A percentile compares a stretch with the other conserved stretches of the same genome.
Conservation (phyloP, 2,113 vertebrate genomes). For the Ptyas mucosa region DNA sequence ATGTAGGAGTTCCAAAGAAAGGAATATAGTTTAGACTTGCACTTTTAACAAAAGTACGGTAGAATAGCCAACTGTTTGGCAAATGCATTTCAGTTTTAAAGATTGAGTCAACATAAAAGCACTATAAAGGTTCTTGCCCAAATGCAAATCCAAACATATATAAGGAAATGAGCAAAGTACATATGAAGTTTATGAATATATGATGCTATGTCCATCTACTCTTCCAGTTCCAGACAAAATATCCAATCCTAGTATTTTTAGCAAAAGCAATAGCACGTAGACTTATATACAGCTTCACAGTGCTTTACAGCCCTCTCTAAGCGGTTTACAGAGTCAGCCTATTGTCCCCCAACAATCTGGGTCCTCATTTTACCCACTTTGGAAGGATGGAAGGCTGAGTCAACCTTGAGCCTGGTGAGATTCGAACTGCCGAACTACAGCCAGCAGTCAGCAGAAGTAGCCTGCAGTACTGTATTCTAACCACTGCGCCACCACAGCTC, state of each 20-base stretch:
- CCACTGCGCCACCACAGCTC: too few species aligned
- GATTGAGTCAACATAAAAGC: not conserved
- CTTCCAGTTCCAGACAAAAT: not conserved
- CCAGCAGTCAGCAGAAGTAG: too few species aligned
- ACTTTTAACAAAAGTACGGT: not conserved
- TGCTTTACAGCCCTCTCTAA: too few species aligned
- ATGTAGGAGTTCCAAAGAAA: not conserved
- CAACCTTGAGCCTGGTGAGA: too few species aligned
- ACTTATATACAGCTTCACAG: too few species aligned
- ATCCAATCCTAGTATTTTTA: not conserved
- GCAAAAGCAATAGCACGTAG: too few species aligned
- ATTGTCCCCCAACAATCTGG: too few species aligned
- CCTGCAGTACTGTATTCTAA: too few species aligned
- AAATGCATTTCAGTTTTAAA: not conserved
- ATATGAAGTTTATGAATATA: not conserved
- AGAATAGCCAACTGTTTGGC: not conserved
- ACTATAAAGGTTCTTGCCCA: not conserved
- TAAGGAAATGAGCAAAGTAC: not conserved
- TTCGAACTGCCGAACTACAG: too few species aligned
- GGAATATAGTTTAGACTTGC: not conserved
- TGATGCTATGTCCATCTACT: not conserved
- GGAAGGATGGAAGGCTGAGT: too few species aligned
- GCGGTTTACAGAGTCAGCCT: too few species aligned
- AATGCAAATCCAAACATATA: not conserved
- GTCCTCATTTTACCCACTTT: too few species aligned